Evolutionary conservation across 2,888 invertebrate species (phyloP), one percentile per base, ranked within the genome.

Genomic region (Morpho deidamia): DNA sequence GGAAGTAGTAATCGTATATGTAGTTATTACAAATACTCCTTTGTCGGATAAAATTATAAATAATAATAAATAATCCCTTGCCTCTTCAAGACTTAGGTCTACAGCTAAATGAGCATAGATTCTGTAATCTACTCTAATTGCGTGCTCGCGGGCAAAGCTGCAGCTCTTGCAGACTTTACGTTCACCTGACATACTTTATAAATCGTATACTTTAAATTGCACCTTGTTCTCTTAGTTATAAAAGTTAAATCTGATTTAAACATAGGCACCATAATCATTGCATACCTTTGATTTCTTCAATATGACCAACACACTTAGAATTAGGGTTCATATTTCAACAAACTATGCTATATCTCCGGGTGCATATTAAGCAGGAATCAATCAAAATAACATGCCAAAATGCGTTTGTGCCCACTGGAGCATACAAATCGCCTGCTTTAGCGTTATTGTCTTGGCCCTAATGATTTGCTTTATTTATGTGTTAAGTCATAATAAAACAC

Each of bases 341-440:
- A 12, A 32, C 12, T 4, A 11, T 8, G 40, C 10, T 51, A 56
- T 62, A 67, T 68, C 69, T 62, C 65, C 66, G 66, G 73, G 69
- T 72, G 56, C 66, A 66, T 71, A 77, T 78, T 78, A 78, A 67
- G 66, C 66, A 53, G 54, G 69, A 67, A 79, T 78, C 71, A 70
- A 73, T 74, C 73, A 74, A 69, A 68, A 70, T 59, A 68, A 64
- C 68, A 67, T 67, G 67, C 69, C 61, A 70, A 72, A 72, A 65
- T 70, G 62, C 66, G 66, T 70, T 68, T 71, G 65, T 66, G 68
- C 46, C 57, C 57, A 71, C 65, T 71, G 68, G 67, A 69, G 74
- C 70, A 75, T 74, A 77, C 74, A 78, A 81, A 81, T 78, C 63
- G 71, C 68, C 63, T 67, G 70, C 67, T 71, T 77, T 71, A 69